Evolutionary conservation across 2,888 invertebrate species (phyloP), one percentile per base, ranked within the genome.

Genomic region (Fragum whitleyi): DNA sequence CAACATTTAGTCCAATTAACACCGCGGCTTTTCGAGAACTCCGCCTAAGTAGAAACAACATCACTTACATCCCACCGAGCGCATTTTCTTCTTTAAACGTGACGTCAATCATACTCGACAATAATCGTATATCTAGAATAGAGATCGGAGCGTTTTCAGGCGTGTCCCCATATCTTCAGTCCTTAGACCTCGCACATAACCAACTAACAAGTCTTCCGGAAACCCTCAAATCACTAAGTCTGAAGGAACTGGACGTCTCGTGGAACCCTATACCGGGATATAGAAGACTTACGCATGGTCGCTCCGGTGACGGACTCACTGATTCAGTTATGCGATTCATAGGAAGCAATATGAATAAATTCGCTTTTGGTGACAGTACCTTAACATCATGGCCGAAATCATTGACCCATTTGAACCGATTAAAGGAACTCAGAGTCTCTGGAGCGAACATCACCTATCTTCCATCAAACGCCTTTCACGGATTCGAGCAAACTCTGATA

Each of bases 401-500:
- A 7, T 61, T 87, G 1, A 47, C 28, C 16, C 88, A 88, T 79
- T 74, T 88, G 9, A 84, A 83, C 51, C 73, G 78, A 47, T 77
- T 88, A 19, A 61, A 79, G 55, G 76, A 81, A 7, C 71, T 88
- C 0, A 73, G 68, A 1, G 74, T 88, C 6, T 77, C 81, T 14
- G 86, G 88, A 2, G 57, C 74, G 0, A 72, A 59, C 1, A 57
- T 86, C 9, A 36, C 73, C 0, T 83, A 78, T 53, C 73, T 86
- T 39, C 86, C 86, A 9, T 74, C 86, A 0, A 57, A 57, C 21
- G 76, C 77, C 16, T 87, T 86, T 69, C 83, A 86, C 69, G 83
- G 86, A 2, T 88, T 88, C 61, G 81, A 85, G 55, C 78, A 79
- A 2, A 85, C 86, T 0, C 76, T 88, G 2, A 14, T 21, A 1